phyloP scores from a whole-genome alignment of 2,888 invertebrate genomes.

The Dasypogon diadema region DNA sequence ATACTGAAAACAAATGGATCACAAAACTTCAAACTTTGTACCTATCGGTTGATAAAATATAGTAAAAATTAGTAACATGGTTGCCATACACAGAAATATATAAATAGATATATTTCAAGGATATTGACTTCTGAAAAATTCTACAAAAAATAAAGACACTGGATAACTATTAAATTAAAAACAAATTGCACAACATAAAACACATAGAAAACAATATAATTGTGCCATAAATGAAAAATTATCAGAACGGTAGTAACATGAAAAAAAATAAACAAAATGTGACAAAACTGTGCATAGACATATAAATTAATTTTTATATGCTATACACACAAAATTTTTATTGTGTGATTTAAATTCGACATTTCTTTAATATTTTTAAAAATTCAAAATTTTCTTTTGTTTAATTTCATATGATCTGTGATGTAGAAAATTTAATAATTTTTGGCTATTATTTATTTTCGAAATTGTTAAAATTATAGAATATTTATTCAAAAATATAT shows the following conservation, averaged over 20 bases:
- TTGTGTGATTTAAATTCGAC: not conserved
- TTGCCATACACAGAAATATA: not conserved
- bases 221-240: conserved; percentile 31
- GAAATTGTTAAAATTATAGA: conserved; percentile 40
- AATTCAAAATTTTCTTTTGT: not conserved
- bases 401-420: conserved; percentile 46
- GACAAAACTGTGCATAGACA: not conserved
- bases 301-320: not conserved
- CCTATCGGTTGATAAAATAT: conserved; percentile 34
- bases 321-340: not conserved
- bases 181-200: conserved; percentile 5
- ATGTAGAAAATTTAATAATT: conserved; percentile 50
- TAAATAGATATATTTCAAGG: not conserved
- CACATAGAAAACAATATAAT: conserved; percentile 13
- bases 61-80: conserved; percentile 10
- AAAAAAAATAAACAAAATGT: not conserved
- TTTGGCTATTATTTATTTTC: conserved; percentile 46
- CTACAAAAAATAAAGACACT: conserved; percentile 6
- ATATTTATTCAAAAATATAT: conserved; percentile 27
- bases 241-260: too few species aligned
- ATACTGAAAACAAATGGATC: not conserved
- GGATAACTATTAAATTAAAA: not conserved
- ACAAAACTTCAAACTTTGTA: conserved; percentile 19
- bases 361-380: not conserved
- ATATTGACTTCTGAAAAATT: not conserved